Evolutionary conservation across 2,113 vertebrate genomes (phyloP), one percentile per base, ranked within the genome.

Genomic region (Glaucidium brasilianum): DNA sequence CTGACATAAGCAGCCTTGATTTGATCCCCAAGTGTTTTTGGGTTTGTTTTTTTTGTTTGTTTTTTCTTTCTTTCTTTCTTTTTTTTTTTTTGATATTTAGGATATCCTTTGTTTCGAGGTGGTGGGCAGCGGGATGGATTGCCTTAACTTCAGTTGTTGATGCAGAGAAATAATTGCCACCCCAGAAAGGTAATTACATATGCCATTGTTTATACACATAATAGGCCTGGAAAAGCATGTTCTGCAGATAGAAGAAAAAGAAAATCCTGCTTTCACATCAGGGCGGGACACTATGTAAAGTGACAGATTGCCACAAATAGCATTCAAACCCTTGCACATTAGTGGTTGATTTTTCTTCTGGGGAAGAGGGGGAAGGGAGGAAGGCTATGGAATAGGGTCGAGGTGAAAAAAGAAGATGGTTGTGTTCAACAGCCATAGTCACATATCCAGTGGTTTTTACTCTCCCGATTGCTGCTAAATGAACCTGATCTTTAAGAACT

Each of bases 181-280:
- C 95, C 96, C 94, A 96, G 96, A 97, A 98, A 98, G 97, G 98
- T 98, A 98, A 98, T 98, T 98, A 98, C 93, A 97, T 97, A 98
- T 95, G 58, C 96, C 92, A 98, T 98, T 98, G 98, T 98, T 98
- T 98, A 98, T 97, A 96, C 21, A 83, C 96, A 98, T 97, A 98
- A 98, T 98, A 97, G 98, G 96, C 96, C 96, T 96, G 84, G 95
- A 98, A 96, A 97, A 88, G 88, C 97, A 89, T 96, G 96, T 98
- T 98, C 97, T 97, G 90, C 87, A 87, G 77, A 94, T 80, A 97
- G 75, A 30, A 80, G 89, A 92, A 96, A 92, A 56, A 94, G 94
- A 97, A 97, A 97, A 93, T 88, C 85, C 86, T 94, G 91, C 97
- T 96, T 95, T 95, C 96, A 97, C 92, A 95, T 97, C 96, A 97